Evolutionary conservation across 64 coral and sea anemone species (phyloP).

Genomic region (Pachyseris speciosa): DNA sequence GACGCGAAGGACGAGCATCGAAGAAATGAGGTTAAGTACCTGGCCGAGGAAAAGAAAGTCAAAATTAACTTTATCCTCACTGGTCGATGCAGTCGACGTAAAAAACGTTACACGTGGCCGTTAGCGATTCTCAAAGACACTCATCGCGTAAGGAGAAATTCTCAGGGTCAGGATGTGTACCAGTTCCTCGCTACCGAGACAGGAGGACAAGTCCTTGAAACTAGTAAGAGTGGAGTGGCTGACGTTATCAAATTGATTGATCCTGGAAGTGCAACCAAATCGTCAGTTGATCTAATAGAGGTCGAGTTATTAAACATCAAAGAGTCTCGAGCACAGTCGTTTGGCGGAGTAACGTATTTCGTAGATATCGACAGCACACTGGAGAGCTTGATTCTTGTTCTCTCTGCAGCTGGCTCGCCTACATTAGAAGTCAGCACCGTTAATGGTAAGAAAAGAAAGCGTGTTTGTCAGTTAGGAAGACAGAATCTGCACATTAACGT

Average conservation of each 20-base stretch:
- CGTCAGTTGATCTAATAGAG: slow-evolving; percentile 9
- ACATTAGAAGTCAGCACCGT: not conserved
- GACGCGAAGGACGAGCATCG: slow-evolving; percentile 41
- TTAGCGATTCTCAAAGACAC: not conserved
- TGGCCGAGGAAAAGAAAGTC: slow-evolving; percentile 53
- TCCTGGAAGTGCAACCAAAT: slow-evolving; percentile 19
- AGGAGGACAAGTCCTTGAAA: slow-evolving; percentile 68
- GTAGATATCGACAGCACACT: slow-evolving; percentile 46
- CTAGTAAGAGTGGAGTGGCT: slow-evolving; percentile 25
- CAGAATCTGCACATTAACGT: no score
- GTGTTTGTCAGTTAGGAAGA: no score
- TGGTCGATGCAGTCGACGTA: slow-evolving; percentile 47
- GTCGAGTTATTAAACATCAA: slow-evolving; percentile 44
- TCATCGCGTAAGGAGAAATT: slow-evolving; percentile 25
- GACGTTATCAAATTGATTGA: slow-evolving; percentile 51
- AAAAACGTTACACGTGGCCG: not conserved
- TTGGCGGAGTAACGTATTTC: not conserved
- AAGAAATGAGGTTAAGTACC: slow-evolving; percentile 17
- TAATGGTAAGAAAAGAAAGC: slow-evolving; percentile 30
- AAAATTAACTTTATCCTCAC: slow-evolving; percentile 39
- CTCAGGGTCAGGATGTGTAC: slow-evolving; percentile 26
- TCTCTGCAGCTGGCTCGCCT: not conserved
- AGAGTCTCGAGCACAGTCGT: not conserved
- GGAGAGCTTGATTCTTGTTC: slow-evolving; percentile 34
- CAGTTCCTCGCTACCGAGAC: slow-evolving; percentile 57